Percentiles rank a stretch among this genome's conserved stretches.
These are phyloP conservation scores for Nasonia vitripennis DNA, from an alignment of 1,140 invertebrate species.

Conservation along the genomic window DNA sequence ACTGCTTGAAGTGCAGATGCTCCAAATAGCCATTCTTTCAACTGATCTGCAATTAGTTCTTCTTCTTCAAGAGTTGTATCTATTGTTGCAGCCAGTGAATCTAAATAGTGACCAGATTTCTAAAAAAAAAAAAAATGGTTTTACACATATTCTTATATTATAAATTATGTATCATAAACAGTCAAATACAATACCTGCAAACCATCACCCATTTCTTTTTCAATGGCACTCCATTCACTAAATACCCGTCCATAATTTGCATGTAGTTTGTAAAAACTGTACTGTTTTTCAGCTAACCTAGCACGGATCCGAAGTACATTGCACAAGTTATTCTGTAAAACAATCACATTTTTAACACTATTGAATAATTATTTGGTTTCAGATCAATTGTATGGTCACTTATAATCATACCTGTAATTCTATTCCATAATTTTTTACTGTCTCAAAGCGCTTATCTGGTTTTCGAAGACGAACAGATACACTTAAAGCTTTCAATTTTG, in stretches of 20 bases:
- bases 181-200: constrained; percentile 76
- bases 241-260: constrained; percentile 88
- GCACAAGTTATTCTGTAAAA: constrained; percentile 72
- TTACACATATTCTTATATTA: neutral
- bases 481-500: constrained; percentile 84
- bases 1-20: constrained; percentile 84
- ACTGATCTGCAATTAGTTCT: constrained; percentile 87
- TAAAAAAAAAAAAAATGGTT: constrained; percentile 62
- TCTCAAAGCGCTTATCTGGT: constrained; percentile 84
- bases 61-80: constrained; percentile 88
- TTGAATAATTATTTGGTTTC: neutral
- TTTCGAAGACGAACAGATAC: constrained; percentile 85
- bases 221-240: constrained; percentile 90
- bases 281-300: constrained; percentile 84
- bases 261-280: constrained; percentile 88
- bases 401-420: constrained; percentile 79
- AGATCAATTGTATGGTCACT: constrained; percentile 8
- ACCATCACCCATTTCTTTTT: constrained; percentile 89
- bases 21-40: constrained; percentile 90
- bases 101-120: constrained; percentile 82
- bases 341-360: neutral
- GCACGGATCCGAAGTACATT: constrained; percentile 77
- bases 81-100: constrained; percentile 86
- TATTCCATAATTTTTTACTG: constrained; percentile 84
- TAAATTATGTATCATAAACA: constrained; percentile 6